These are phyloP conservation scores for Ctena decussata DNA, from an alignment of 2,888 invertebrate species.

Conservation along the genomic window DNA sequence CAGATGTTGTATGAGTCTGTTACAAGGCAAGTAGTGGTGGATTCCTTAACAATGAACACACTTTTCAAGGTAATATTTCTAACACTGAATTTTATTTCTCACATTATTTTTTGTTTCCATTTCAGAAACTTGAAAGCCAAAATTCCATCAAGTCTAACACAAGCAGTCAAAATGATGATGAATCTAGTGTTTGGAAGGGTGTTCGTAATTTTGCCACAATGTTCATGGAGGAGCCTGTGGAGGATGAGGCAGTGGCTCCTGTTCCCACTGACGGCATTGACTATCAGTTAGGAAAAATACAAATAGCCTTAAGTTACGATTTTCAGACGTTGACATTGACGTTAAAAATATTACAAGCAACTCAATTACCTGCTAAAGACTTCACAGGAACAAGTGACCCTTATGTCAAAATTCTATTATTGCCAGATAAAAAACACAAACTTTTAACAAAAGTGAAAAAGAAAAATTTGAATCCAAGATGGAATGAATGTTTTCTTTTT, in stretches of 20 bases:
- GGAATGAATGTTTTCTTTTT: conserved; percentile 87
- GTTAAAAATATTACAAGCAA: conserved; percentile 83
- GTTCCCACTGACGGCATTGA: conserved; percentile 78
- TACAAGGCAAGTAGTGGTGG: no score
- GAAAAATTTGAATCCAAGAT: conserved; percentile 86
- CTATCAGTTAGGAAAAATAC: conserved; percentile 83
- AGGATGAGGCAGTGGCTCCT: conserved; percentile 57
- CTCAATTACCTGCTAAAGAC: conserved; percentile 86
- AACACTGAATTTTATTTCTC: no score
- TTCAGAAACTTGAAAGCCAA: conserved; percentile 38
- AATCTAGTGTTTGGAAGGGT: conserved; percentile 78
- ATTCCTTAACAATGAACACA: no score
- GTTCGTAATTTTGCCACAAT: conserved; percentile 80
- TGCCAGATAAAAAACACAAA: conserved; percentile 86
- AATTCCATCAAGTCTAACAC: conserved; percentile 20
- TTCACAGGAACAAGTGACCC: conserved; percentile 87
- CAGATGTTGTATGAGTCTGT: no score
- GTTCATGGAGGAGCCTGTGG: conserved; percentile 80
- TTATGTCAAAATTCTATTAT: conserved; percentile 86
- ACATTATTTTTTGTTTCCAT: background rate
- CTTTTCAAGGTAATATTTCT: no score
- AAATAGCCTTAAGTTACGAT: conserved; percentile 84
- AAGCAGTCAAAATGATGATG: conserved; percentile 63
- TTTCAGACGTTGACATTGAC: conserved; percentile 84
- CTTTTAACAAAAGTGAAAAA: conserved; percentile 86